Percentiles rank a stretch among this genome's conserved stretches.
phyloP scores from a whole-genome alignment of 1,140 invertebrate genomes.

The Heliconius melpomene region DNA sequence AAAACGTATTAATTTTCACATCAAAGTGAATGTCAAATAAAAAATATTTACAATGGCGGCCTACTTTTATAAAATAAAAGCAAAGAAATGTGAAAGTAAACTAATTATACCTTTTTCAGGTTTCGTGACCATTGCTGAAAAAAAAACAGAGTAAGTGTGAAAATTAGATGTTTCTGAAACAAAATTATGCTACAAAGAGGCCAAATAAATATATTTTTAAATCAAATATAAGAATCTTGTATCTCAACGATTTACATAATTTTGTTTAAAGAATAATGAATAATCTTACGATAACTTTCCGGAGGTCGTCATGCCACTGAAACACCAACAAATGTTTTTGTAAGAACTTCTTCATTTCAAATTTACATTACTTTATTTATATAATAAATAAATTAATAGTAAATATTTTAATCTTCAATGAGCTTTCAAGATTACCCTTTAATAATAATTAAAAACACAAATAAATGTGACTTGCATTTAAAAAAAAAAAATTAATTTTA shows the following conservation, averaged over 20 bases:
- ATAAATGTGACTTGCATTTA: not conserved
- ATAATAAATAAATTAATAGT: too few species aligned
- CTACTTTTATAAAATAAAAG: not conserved
- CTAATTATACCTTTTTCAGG: slow-evolving; percentile 8
- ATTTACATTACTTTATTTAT: not conserved
- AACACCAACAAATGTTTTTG: not conserved
- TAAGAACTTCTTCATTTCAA: not conserved
- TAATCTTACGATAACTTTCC: not conserved
- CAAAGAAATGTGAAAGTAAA: not conserved
- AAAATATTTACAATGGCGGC: not conserved
- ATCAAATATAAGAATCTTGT: not conserved
- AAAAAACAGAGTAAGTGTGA: not conserved
- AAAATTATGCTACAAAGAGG: not conserved
- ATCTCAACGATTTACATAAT: not conserved
- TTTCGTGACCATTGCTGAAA: not conserved
- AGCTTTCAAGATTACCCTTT: not conserved
- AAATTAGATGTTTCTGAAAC: not conserved
- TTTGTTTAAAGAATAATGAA: not conserved
- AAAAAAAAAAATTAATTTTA: too few species aligned
- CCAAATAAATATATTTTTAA: not conserved
- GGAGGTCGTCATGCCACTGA: not conserved
- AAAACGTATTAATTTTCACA: not conserved
- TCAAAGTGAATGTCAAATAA: not conserved
- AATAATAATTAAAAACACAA: not conserved
- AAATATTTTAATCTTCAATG: too few species aligned